Conservation (phyloP, 37 sponge, comb jelly and placozoan species). For the Geodia barretti region DNA sequence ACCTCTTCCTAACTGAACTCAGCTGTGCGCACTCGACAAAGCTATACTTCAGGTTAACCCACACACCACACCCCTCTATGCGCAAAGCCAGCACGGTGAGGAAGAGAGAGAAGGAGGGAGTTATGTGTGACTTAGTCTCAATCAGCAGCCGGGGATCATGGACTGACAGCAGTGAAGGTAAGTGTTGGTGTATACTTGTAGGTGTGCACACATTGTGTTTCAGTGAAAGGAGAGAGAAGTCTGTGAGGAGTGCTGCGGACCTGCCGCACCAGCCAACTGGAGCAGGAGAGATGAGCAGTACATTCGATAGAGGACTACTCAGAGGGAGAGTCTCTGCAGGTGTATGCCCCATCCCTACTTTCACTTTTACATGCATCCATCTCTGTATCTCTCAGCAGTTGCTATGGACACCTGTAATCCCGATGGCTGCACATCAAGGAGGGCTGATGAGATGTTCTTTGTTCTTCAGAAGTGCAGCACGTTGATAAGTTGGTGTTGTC, state of each 20-base stretch:
- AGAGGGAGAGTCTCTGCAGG: constrained; percentile 78
- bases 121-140: no score
- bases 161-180: neutral
- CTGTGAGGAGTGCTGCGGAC: neutral
- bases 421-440: constrained; percentile 66
- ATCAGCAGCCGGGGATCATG: neutral
- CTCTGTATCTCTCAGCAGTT: no score
- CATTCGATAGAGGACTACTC: constrained; percentile 80
- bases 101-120: no score
- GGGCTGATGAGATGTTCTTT: constrained; percentile 90
- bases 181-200: neutral
- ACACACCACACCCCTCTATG: no score
- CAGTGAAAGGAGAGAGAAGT: neutral
- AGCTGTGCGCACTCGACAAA: constrained; percentile 76
- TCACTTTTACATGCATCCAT: no score
- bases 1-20: constrained; percentile 76
- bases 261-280: neutral
- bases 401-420: constrained; percentile 41
- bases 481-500: no score
- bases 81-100: constrained; percentile 48
- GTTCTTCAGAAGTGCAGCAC: constrained; percentile 79
- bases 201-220: neutral
- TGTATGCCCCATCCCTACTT: no score
- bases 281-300: constrained; percentile 74
- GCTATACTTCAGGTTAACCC: constrained; percentile 78